A percentile compares a stretch with the other conserved stretches of the same genome.
Evolutionary conservation across 2,113 vertebrate species (phyloP).

Genomic region (Rhinopomastus cyanomelas): DNA sequence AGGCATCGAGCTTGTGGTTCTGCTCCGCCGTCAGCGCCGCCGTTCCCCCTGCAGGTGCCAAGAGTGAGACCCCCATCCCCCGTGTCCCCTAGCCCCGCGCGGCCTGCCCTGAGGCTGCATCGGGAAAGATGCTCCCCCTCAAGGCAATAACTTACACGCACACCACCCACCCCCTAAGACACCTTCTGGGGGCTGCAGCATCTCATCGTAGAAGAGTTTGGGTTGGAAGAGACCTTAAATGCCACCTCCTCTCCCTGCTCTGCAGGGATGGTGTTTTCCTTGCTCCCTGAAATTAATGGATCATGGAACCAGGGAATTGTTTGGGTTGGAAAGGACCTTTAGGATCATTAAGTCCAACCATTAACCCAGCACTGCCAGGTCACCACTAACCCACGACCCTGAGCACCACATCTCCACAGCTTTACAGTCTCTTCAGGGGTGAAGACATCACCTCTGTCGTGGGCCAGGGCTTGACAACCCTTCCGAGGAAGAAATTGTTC

Average conservation of each 20-base stretch:
- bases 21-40: constrained; percentile 80
- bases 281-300: fast-evolving
- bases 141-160: fast-evolving
- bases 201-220: neutral
- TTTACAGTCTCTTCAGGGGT: too few species aligned
- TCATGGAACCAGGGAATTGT: neutral
- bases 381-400: neutral
- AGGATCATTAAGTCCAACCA: neutral
- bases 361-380: neutral
- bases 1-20: constrained; percentile 87
- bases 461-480: too few species aligned
- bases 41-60: constrained; percentile 70
- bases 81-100: fast-evolving
- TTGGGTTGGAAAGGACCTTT: neutral
- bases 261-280: neutral
- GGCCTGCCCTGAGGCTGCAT: neutral
- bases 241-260: fast-evolving
- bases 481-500: too few species aligned
- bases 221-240: neutral
- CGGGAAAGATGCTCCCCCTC: neutral
- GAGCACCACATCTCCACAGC: neutral
- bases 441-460: too few species aligned
- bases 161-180: fast-evolving
- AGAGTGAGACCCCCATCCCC: neutral
- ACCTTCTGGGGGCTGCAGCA: neutral